phyloP scores from a whole-genome alignment of 1,140 invertebrate genomes.

The Brachionus angularis region DNA sequence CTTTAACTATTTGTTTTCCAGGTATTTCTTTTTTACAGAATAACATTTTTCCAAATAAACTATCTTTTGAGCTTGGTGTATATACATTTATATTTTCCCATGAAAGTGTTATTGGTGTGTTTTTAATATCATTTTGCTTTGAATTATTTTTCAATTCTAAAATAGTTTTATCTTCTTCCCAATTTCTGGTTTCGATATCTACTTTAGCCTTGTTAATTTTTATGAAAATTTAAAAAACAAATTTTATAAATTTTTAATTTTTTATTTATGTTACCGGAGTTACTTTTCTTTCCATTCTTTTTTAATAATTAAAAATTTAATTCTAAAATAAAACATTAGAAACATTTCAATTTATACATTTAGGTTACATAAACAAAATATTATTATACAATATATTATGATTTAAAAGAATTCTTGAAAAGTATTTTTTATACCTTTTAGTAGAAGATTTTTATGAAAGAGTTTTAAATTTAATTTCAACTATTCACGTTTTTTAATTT shows the following conservation, averaged over 20 bases:
- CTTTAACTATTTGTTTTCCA: slow-evolving; percentile 22
- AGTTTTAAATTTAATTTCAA: too few relatives aligned
- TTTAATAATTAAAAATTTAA: too few relatives aligned
- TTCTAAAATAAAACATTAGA: too few relatives aligned
- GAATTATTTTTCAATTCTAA: neutral
- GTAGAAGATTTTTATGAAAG: too few relatives aligned
- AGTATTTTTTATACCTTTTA: too few relatives aligned
- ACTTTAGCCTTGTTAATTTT: slow-evolving; percentile 30
- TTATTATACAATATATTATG: too few relatives aligned
- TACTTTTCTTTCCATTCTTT: slow-evolving; percentile 30
- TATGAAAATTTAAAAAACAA: neutral
- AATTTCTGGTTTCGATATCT: neutral
- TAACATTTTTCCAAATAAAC: slow-evolving; percentile 4
- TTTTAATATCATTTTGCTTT: neutral
- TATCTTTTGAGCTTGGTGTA: slow-evolving; percentile 31
- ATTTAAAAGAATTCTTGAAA: too few relatives aligned
- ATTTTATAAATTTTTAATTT: neutral
- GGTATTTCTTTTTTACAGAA: slow-evolving; percentile 41
- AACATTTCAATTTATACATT: too few relatives aligned
- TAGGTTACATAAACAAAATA: too few relatives aligned
- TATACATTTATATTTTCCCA: slow-evolving; percentile 40
- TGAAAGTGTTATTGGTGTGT: slow-evolving; percentile 8
- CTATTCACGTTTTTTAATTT: too few relatives aligned
- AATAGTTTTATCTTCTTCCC: neutral
- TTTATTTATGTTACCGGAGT: neutral